These are phyloP conservation scores for Caenorhabditis japonica DNA, from an alignment of 2,888 invertebrate species.

Conservation along the genomic window DNA sequence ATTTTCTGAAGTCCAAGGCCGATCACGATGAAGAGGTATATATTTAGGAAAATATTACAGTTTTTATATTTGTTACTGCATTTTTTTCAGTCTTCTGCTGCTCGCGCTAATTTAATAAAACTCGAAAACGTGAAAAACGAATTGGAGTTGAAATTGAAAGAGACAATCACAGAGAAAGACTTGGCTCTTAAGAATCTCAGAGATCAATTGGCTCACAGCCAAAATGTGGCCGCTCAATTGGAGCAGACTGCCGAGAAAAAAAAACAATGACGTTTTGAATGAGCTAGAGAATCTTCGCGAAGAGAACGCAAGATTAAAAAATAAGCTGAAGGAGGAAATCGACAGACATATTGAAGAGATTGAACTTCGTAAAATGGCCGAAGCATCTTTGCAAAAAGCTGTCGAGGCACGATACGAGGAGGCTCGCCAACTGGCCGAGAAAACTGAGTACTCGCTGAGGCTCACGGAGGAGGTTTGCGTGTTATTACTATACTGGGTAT, in stretches of 20 bases:
- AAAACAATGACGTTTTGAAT: constrained; percentile 21
- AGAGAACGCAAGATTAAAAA: constrained; percentile 40
- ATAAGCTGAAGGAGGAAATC: constrained; percentile 46
- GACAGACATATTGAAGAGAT: constrained; percentile 42
- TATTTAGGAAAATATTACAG: too few relatives aligned
- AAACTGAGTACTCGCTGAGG: constrained; percentile 24
- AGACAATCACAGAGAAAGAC: constrained; percentile 22
- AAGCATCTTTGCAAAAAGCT: constrained; percentile 28
- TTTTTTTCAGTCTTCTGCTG: constrained; percentile 1
- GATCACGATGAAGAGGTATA: not conserved
- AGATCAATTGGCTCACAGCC: constrained; percentile 33
- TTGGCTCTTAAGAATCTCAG: constrained; percentile 32
- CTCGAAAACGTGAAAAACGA: constrained; percentile 21
- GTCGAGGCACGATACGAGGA: constrained; percentile 18
- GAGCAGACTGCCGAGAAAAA: constrained; percentile 43
- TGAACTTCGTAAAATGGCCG: constrained; percentile 38
- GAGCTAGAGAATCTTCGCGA: constrained; percentile 31
- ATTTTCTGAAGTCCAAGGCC: too few relatives aligned
- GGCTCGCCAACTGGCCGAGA: constrained; percentile 36
- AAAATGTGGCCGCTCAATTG: constrained; percentile 35
- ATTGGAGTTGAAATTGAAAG: constrained; percentile 18
- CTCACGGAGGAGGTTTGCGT: constrained; percentile 42
- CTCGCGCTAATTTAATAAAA: not conserved
- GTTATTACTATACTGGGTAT: too few relatives aligned
- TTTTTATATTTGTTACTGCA: not conserved